Evolutionary conservation across 2,888 invertebrate species (phyloP), one percentile per base, ranked within the genome.

Genomic region (Leucoptera coffeella): DNA sequence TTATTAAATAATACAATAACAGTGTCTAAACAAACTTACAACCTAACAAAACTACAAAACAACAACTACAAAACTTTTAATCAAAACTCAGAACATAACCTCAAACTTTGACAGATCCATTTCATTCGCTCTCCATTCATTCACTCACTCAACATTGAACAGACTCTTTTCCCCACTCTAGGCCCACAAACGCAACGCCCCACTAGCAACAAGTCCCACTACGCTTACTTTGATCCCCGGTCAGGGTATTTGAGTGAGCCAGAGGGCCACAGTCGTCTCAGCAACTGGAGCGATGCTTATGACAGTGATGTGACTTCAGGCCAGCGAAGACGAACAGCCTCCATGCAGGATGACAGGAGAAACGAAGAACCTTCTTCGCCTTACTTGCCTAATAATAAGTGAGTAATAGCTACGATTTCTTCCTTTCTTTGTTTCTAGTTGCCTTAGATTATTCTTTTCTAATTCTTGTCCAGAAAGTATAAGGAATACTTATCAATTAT

Each of bases 231-330:
- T 41, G 71, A 72, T 39, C 69, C 71, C 2, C 60, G 69, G 1
- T 71, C 71, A 1, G 72, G 72, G 0, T 72, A 72, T 43, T 45
- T 71, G 14, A 71, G 71, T 33, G 72, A 72, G 34, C 72, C 72
- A 0, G 72, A 72, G 29, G 71, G 71, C 2, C 65, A 65, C 2
- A 42, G 55, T 8, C 49, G 55, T 21, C 39, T 62, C 22, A 42
- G 56, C 2, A 50, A 55, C 2, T 62, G 61, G 59, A 60, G 60
- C 25, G 69, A 67, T 35, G 62, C 64, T 2, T 67, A 67, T 36
- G 69, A 71, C 36, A 67, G 69, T 38, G 71, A 71, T 41, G 57
- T 54, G 32, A 55, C 58, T 1, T 45, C 48, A 15, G 57, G 53
- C 2, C 57, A 57, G 1, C 43, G 62, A 2, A 41, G 72, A 28